Conservation (phyloP, 1,140 invertebrate genomes). For the Brachionus rubens region DNA sequence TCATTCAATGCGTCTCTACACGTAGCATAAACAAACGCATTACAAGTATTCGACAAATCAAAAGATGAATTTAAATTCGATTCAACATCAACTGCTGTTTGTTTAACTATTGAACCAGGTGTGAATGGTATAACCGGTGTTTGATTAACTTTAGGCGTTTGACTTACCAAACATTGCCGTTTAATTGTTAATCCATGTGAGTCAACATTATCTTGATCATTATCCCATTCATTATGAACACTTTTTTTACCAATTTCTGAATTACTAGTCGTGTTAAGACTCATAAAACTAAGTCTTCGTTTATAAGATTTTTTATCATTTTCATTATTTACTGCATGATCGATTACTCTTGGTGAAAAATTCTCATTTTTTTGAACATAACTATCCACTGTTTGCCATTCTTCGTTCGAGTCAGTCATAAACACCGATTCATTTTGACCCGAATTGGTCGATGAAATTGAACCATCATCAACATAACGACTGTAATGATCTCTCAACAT, state of each 20-base stretch:
- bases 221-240: not conserved
- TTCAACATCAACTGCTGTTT: not conserved
- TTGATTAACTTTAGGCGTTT: not conserved
- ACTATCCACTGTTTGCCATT: conserved; percentile 17
- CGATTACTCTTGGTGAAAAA: conserved; percentile 23
- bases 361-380: conserved; percentile 31
- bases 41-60: not conserved
- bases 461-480: conserved; percentile 17
- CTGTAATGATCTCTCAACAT: conserved; percentile 11
- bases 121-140: conserved; percentile 8
- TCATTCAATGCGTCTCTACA: conserved; percentile 25
- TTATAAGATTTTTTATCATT: conserved; percentile 22
- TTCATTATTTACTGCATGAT: not conserved
- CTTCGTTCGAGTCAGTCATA: conserved; percentile 11
- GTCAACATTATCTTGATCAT: not conserved
- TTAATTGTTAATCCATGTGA: not conserved
- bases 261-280: not conserved
- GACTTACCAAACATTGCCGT: not conserved
- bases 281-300: conserved; percentile 5
- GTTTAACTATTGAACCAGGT: not conserved
- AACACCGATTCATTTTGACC: conserved; percentile 22
- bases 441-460: not conserved
- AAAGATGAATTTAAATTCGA: not conserved
- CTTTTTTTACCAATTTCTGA: not conserved
- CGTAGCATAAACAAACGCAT: conserved; percentile 24